Evolutionary conservation across 2,113 vertebrate genomes (phyloP).

Genomic region (Mus pahari): DNA sequence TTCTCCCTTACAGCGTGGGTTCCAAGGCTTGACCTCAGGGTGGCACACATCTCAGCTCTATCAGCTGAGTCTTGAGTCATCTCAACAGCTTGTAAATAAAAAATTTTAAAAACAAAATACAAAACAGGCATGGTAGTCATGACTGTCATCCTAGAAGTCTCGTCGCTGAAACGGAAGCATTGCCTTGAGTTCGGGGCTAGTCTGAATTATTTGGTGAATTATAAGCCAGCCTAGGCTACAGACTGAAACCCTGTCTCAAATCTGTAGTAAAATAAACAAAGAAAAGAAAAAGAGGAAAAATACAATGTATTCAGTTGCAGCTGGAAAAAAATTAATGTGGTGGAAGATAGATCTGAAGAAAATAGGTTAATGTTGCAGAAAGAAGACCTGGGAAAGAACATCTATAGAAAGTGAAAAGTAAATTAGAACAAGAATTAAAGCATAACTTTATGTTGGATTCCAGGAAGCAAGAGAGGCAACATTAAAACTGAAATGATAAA

Average conservation of each 20-base stretch:
- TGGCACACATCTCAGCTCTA: not conserved
- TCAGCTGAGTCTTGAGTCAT: too few species aligned
- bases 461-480: not conserved
- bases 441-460: not conserved
- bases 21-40: not conserved
- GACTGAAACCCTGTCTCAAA: not conserved
- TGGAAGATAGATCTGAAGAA: conserved; percentile 37
- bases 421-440: conserved; percentile 14
- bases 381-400: not conserved
- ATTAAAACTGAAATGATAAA: conserved; percentile 39
- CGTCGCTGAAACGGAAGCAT: too few species aligned
- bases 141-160: not conserved
- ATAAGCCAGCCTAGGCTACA: not conserved
- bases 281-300: not conserved
- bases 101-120: not conserved
- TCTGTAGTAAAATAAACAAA: not conserved
- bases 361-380: not conserved
- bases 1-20: not conserved
- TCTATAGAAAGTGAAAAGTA: conserved; percentile 25
- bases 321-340: not conserved
- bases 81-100: not conserved
- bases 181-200: not conserved
- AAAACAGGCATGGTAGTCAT: not conserved
- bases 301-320: not conserved
- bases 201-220: not conserved